These are phyloP conservation scores for Microcebus tavaratra DNA, from an alignment of 2,113 vertebrate species.

Conservation along the genomic window DNA sequence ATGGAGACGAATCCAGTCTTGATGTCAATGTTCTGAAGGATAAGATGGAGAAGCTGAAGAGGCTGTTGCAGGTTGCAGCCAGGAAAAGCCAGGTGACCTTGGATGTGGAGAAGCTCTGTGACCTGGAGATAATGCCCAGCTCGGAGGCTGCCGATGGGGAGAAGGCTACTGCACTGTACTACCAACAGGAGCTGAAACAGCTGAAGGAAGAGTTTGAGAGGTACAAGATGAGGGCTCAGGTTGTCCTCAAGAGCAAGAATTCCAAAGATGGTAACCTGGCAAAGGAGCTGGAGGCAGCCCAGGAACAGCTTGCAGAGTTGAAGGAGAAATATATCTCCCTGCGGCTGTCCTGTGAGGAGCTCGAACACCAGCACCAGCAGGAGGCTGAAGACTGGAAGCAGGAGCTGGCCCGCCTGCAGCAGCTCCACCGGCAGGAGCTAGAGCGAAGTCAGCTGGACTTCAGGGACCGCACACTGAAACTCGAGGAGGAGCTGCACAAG, in stretches of 20 bases:
- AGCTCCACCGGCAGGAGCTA: slow-evolving; percentile 89
- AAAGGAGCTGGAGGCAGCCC: slow-evolving; percentile 92
- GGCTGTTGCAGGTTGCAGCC: slow-evolving; percentile 86
- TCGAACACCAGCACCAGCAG: slow-evolving; percentile 82
- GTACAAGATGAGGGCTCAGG: slow-evolving; percentile 94
- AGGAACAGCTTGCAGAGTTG: slow-evolving; percentile 92
- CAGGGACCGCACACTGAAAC: slow-evolving; percentile 86
- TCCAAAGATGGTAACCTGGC: slow-evolving; percentile 88
- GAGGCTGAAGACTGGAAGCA: slow-evolving; percentile 86
- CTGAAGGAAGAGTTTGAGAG: slow-evolving; percentile 96
- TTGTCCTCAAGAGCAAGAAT: slow-evolving; percentile 93
- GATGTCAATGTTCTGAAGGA: slow-evolving; percentile 88
- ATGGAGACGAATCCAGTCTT: slow-evolving; percentile 86
- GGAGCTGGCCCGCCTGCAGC: slow-evolving; percentile 84
- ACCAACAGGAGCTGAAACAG: slow-evolving; percentile 94
- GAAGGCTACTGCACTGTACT: slow-evolving; percentile 82
- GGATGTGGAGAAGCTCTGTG: slow-evolving; percentile 84
- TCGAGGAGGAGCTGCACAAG: slow-evolving; percentile 95
- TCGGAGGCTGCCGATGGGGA: slow-evolving; percentile 82
- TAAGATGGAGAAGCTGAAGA: slow-evolving; percentile 91
- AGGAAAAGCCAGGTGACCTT: slow-evolving; percentile 81
- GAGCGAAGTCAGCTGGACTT: slow-evolving; percentile 86
- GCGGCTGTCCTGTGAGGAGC: slow-evolving; percentile 89
- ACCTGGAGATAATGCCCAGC: slow-evolving; percentile 73
- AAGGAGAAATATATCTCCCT: slow-evolving; percentile 93